These are phyloP conservation scores for Rhagonycha lutea DNA, from an alignment of 2,888 invertebrate species.

Conservation along the genomic window DNA sequence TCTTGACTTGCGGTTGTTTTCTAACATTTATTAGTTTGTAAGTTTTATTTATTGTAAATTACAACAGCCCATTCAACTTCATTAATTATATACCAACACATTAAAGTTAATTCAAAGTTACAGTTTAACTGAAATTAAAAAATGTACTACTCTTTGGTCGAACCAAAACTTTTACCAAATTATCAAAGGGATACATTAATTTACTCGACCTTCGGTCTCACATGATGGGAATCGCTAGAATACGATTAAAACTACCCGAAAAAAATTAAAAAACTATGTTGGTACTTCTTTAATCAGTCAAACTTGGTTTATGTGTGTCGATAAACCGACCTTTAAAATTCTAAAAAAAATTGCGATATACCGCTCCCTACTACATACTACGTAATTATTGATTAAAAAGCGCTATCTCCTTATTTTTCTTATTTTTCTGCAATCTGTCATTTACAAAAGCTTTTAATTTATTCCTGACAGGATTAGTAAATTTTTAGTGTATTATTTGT, in stretches of 20 bases:
- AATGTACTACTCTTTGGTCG: not conserved
- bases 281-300: too few relatives aligned
- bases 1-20: not conserved
- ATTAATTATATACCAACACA: not conserved
- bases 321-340: too few relatives aligned
- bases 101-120: not conserved
- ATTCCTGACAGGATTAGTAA: not conserved
- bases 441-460: not conserved
- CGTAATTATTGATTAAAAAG: not conserved
- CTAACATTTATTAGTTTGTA: slow-evolving; percentile 1
- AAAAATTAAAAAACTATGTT: too few relatives aligned
- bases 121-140: not conserved
- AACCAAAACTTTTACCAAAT: not conserved
- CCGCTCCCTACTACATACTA: too few relatives aligned
- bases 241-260: too few relatives aligned
- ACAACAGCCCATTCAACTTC: not conserved
- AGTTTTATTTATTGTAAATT: not conserved
- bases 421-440: not conserved
- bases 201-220: too few relatives aligned
- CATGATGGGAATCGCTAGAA: too few relatives aligned
- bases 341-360: too few relatives aligned
- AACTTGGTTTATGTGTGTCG: too few relatives aligned
- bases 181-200: too few relatives aligned
- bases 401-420: not conserved
- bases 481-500: not conserved